These are phyloP conservation scores for Agonopterix arenella DNA, from an alignment of 2,888 invertebrate genomes.

Conservation along the genomic window DNA sequence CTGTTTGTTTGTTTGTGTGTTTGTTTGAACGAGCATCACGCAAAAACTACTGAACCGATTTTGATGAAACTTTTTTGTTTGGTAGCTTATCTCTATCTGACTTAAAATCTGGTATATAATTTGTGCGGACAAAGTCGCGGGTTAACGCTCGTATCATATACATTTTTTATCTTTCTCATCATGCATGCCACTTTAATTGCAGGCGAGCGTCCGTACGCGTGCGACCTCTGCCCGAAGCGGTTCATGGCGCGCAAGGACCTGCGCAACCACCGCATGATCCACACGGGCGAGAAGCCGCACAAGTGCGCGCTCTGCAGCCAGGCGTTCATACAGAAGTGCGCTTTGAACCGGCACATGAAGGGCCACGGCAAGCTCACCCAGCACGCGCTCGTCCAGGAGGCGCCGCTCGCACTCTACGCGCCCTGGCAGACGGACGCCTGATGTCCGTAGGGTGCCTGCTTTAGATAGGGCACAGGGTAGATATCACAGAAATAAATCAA, in stretches of 20 bases:
- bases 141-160: no score
- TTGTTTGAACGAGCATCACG: no score
- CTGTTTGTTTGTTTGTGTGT: no score
- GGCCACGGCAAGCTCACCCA: slow-evolving; percentile 29
- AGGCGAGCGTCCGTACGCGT: slow-evolving; percentile 87
- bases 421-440: slow-evolving; percentile 9
- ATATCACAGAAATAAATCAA: no score
- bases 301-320: slow-evolving; percentile 93
- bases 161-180: no score
- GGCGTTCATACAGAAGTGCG: slow-evolving; percentile 94
- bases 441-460: not conserved
- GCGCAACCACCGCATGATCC: slow-evolving; percentile 93
- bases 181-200: no score
- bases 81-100: no score
- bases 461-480: no score
- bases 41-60: no score
- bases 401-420: slow-evolving; percentile 3
- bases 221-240: slow-evolving; percentile 92
- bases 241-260: slow-evolving; percentile 95
- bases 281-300: slow-evolving; percentile 93
- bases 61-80: no score
- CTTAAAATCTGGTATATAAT: no score
- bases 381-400: not conserved
- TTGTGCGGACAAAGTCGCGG: no score
- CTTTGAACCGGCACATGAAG: slow-evolving; percentile 95